Percentiles rank a stretch among this genome's conserved stretches.
Conservation (phyloP, 2,888 invertebrate species). For the Pegoplata infirma region DNA sequence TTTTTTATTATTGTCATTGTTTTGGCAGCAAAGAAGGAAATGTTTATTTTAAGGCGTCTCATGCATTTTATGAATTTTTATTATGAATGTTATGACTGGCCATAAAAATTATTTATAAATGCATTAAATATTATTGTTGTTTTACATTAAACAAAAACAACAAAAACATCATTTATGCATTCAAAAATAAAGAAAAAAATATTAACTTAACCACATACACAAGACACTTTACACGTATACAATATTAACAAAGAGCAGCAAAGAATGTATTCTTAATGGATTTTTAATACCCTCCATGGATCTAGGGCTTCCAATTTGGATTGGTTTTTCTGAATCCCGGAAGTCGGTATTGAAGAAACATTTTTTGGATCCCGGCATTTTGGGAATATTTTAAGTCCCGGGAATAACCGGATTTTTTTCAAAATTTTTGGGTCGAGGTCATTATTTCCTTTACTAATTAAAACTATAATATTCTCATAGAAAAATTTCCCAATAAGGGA, state of each 20-base stretch:
- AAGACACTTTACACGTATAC: not conserved
- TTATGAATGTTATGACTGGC: conserved; percentile 42
- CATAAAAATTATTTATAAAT: conserved; percentile 63
- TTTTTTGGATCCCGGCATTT: too few species aligned
- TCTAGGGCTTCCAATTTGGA: too few species aligned
- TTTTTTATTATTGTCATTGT: conserved; percentile 7
- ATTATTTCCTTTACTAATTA: too few species aligned
- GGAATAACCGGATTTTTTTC: too few species aligned
- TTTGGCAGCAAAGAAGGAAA: not conserved
- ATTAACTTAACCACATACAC: conserved; percentile 24
- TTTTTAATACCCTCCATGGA: too few species aligned
- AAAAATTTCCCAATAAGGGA: too few species aligned
- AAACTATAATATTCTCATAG: too few species aligned
- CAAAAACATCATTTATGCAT: conserved; percentile 28
- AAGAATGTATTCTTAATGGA: too few species aligned
- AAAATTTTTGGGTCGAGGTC: too few species aligned
- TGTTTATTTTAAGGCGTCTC: conserved; percentile 56
- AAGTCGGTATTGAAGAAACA: too few species aligned
- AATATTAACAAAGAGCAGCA: not conserved
- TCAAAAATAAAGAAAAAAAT: conserved; percentile 31
- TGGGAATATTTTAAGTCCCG: too few species aligned
- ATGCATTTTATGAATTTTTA: conserved; percentile 45
- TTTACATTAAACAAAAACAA: conserved; percentile 49
- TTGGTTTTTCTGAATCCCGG: too few species aligned
- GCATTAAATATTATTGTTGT: conserved; percentile 54